Percentiles rank a stretch among this genome's conserved stretches.
These are phyloP conservation scores for Drosophila kanapiae DNA, from an alignment of 1,140 invertebrate genomes.

Conservation along the genomic window DNA sequence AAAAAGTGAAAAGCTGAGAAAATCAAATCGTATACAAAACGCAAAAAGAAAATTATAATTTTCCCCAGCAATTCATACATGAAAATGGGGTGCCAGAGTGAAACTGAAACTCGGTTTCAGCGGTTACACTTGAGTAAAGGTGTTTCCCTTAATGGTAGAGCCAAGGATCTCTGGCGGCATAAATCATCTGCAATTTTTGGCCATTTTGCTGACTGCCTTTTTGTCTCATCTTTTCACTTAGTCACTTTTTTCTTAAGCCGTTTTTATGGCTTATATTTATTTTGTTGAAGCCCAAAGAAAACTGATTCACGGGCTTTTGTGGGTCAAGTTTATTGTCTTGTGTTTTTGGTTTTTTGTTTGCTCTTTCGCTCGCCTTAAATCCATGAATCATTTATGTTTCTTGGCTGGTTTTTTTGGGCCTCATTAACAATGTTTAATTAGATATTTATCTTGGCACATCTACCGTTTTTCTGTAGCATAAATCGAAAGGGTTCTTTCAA, in stretches of 20 bases:
- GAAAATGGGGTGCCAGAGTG: constrained; percentile 45
- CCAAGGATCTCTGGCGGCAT: constrained; percentile 21
- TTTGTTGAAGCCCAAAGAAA: constrained; percentile 18
- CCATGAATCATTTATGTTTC: constrained; percentile 31
- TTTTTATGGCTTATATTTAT: constrained; percentile 3
- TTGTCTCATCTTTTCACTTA: constrained; percentile 24
- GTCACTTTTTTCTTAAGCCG: constrained; percentile 20
- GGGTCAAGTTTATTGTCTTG: constrained; percentile 50
- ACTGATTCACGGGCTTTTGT: constrained; percentile 37
- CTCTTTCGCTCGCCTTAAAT: constrained; percentile 13
- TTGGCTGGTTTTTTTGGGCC: constrained; percentile 5
- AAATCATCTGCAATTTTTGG: constrained; percentile 37
- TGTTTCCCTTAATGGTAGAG: constrained; percentile 16
- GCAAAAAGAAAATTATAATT: constrained; percentile 57
- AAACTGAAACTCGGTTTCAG: constrained; percentile 40
- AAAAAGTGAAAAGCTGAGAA: constrained; percentile 69
- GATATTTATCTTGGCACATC: constrained; percentile 45
- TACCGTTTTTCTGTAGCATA: neutral
- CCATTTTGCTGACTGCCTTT: constrained; percentile 19
- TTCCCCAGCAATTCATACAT: constrained; percentile 56
- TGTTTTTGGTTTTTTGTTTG: constrained; percentile 6
- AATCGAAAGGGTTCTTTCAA: constrained; percentile 24
- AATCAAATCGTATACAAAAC: constrained; percentile 36
- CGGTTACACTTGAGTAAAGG: constrained; percentile 20
- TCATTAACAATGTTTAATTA: constrained; percentile 44